These are phyloP conservation scores for Bujurquina vittata DNA, from an alignment of 2,113 vertebrate genomes.

Conservation along the genomic window DNA sequence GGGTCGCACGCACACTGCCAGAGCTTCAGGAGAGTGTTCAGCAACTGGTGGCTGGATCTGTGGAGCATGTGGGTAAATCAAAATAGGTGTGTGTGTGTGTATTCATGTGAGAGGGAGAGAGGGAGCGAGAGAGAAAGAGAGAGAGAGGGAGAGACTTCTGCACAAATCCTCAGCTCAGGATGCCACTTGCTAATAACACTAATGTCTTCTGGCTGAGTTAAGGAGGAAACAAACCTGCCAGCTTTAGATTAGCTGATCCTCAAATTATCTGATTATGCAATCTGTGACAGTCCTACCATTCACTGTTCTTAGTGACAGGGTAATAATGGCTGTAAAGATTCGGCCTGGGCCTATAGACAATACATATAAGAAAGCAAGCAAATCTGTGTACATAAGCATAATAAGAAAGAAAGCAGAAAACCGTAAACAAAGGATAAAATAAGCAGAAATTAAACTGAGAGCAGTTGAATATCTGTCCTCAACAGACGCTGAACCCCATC, in stretches of 20 bases:
- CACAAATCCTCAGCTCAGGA: conserved; percentile 26
- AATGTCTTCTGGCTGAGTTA: conserved; percentile 25
- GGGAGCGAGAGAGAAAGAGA: neutral
- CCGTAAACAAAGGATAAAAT: conserved; percentile 17
- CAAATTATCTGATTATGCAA: conserved; percentile 42
- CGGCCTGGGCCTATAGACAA: neutral
- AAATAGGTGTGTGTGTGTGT: neutral
- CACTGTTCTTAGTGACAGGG: neutral
- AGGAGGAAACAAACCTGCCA: conserved; percentile 37
- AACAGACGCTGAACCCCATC: conserved; percentile 4
- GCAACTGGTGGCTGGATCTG: conserved; percentile 56
- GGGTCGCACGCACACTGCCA: conserved; percentile 64
- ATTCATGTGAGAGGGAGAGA: neutral
- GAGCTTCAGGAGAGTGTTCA: conserved; percentile 40
- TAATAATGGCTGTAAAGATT: conserved; percentile 27
- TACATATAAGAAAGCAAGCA: conserved; percentile 1
- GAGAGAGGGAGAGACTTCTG: neutral
- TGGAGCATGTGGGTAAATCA: conserved; percentile 55
- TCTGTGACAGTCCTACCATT: conserved; percentile 7
- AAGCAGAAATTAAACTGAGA: neutral
- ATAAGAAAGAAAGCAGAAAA: conserved; percentile 8
- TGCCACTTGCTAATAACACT: conserved; percentile 54
- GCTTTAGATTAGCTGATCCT: conserved; percentile 37
- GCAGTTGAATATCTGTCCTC: conserved; percentile 23
- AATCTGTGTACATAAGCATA: neutral